A percentile compares a stretch with the other conserved stretches of the same genome.
Conservation (phyloP, 1,140 invertebrate species). For the Drosophila busckii region DNA sequence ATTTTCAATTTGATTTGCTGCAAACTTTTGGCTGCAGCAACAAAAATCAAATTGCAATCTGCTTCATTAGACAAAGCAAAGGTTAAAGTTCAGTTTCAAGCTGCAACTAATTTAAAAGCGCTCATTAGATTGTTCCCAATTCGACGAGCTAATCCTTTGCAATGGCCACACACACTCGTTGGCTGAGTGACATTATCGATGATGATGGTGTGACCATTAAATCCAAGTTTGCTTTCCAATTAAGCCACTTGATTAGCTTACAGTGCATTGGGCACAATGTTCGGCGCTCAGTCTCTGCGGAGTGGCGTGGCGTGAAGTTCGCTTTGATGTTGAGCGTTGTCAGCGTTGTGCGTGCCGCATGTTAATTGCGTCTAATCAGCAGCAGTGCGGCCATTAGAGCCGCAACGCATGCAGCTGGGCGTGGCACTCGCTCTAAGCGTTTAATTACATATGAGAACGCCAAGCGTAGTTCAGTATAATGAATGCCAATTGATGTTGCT, state of each 20-base stretch:
- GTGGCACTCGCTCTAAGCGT: slow-evolving; percentile 34
- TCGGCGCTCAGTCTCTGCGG: slow-evolving; percentile 1
- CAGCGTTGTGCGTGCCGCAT: slow-evolving; percentile 58
- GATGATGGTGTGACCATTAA: slow-evolving; percentile 64
- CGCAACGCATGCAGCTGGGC: slow-evolving; percentile 25
- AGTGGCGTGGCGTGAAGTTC: not conserved
- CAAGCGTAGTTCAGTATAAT: too few species aligned
- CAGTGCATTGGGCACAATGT: slow-evolving; percentile 26
- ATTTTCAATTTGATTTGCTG: too few species aligned
- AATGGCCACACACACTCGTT: slow-evolving; percentile 10
- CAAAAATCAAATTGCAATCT: too few species aligned
- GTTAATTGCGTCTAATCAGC: slow-evolving; percentile 70
- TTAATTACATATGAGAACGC: slow-evolving; percentile 54
- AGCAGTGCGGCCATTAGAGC: slow-evolving; percentile 22
- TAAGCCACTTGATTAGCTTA: slow-evolving; percentile 71
- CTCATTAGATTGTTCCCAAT: too few species aligned
- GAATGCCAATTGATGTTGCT: too few species aligned
- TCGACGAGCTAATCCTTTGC: slow-evolving; percentile 31
- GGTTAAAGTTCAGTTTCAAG: too few species aligned
- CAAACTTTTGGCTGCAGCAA: too few species aligned
- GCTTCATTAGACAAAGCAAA: too few species aligned
- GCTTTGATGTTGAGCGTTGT: slow-evolving; percentile 30
- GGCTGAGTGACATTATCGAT: slow-evolving; percentile 42
- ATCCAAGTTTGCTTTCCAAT: slow-evolving; percentile 73
- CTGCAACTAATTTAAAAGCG: too few species aligned